Conservation (phyloP, 2,797 vertebrate genomes). For the Streptopelia turtur region DNA sequence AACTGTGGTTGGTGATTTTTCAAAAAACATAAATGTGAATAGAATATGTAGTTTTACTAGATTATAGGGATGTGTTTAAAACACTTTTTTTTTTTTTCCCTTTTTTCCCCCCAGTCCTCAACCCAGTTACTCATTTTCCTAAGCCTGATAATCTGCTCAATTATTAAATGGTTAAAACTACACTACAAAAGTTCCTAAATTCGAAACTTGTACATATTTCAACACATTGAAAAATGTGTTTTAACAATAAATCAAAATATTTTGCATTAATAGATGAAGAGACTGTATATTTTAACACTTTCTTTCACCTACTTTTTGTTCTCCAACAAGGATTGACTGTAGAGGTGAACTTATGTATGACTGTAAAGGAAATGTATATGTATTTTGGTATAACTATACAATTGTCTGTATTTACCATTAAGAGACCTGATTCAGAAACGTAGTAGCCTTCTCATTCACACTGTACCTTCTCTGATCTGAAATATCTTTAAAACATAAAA, state of each 20-base stretch:
- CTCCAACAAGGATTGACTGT: neutral
- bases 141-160: neutral
- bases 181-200: neutral
- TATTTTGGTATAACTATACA: neutral
- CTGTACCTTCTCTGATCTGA: neutral
- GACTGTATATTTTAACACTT: neutral
- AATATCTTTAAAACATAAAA: neutral
- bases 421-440: neutral
- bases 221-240: neutral
- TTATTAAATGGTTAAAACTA: neutral
- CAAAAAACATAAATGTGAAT: neutral
- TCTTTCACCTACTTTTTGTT: neutral
- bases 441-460: neutral
- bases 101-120: too few relatives aligned
- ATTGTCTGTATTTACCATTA: neutral
- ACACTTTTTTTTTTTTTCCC: neutral
- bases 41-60: neutral
- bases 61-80: neutral
- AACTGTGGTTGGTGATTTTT: neutral
- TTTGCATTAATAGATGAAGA: neutral
- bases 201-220: neutral
- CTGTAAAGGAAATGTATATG: neutral
- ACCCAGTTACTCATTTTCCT: neutral
- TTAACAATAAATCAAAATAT: neutral
- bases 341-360: neutral